Evolutionary conservation across 1,140 invertebrate genomes (phyloP).

Genomic region (Heliconius nattereri): DNA sequence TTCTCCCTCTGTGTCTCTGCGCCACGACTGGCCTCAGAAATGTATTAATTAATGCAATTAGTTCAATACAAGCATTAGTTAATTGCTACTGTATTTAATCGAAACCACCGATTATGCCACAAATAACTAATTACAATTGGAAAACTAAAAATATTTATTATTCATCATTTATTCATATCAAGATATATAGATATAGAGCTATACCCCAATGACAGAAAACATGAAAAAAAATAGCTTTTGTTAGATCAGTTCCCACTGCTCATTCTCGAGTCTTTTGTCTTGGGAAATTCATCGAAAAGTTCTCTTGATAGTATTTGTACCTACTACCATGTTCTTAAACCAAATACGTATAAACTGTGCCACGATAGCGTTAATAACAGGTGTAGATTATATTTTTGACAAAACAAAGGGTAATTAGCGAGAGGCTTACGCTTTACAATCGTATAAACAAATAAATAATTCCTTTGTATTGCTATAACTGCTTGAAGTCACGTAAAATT

Average conservation of each 20-base stretch:
- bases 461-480: background rate
- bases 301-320: background rate
- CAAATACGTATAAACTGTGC: background rate
- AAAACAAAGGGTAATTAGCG: conserved; percentile 2
- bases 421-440: background rate
- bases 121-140: background rate
- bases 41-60: background rate
- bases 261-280: no score
- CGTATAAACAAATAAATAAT: conserved; percentile 5
- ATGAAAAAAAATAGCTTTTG: no score
- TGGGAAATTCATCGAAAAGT: no score
- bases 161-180: background rate
- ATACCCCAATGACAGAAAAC: no score
- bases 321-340: background rate
- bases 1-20: no score
- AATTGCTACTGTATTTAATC: background rate
- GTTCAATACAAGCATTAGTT: background rate
- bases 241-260: no score
- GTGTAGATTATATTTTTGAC: background rate
- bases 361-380: background rate
- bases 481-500: background rate
- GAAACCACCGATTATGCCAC: background rate
- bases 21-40: background rate
- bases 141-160: background rate
- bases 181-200: no score